Base-by-base conservation (phyloP, 2,797 vertebrate genomes). In the Notolabrus celidotus region DNA sequence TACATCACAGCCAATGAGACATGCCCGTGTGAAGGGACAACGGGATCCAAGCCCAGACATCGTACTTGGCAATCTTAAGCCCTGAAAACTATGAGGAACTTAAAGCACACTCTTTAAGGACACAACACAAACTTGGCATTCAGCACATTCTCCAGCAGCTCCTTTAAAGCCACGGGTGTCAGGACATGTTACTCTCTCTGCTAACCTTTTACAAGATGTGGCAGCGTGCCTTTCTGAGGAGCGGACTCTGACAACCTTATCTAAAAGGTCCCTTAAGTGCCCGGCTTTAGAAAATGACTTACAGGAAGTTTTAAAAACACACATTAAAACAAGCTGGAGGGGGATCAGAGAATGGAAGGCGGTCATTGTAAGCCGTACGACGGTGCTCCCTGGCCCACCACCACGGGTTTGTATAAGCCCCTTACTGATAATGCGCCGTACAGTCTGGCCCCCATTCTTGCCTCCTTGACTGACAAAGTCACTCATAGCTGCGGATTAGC, bases 381-480 rank as follows among this genome's bases (percentile, higher is more conserved):
- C 59, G 1, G 62, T 70, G 83, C 86, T 88, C 54, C 55, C 51
- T 46, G 84, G 86, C 77, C 82, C 66, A 83, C 80, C 67, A 87
- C 84, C 86, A 88, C 63, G 55, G 80, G 89, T 91, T 89, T 74
- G 76, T 60, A 25, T 92, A 91, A 93, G 81, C 84, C 80, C 86
- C 72, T 90, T 89, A 91, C 88, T 86, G 80, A 82, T 84, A 88
- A 91, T 70, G 78, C 80, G 50, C 67, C 41, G 6, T 83, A 83
- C 89, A 84, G 85, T 86, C 81, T 76, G 84, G 61, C 79, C 73
- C 71, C 71, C 56, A 51, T 72, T 63, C 68, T 83, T 82, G 83
- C 79, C 71, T 91, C 75, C 68, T 80, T 89, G 85, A 91, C 83
- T 86, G 85, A 89, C 83, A 87, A 85, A 87, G 87, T 92, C 89